A percentile compares a stretch with the other conserved stretches of the same genome.
Conservation (phyloP, 1,140 invertebrate species). For the Brachystomella parvula region DNA sequence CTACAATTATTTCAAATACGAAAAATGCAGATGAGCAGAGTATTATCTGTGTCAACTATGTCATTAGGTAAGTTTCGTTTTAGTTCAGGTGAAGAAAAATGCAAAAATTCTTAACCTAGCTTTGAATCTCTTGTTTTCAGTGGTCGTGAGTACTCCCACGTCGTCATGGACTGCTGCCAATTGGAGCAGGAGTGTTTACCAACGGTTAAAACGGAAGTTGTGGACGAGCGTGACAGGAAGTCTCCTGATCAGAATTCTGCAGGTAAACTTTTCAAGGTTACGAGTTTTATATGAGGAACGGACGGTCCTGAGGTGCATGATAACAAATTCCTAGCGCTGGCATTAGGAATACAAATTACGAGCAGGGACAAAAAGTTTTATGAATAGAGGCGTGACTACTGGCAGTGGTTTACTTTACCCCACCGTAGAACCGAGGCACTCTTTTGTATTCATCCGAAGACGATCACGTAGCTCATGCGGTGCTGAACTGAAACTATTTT, state of each 20-base stretch:
- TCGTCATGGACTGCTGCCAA: constrained; percentile 88
- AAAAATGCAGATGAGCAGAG: constrained; percentile 94
- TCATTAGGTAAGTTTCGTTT: constrained; percentile 63
- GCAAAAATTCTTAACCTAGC: not conserved
- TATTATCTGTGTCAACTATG: constrained; percentile 92
- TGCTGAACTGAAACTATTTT: not conserved
- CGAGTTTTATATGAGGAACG: not conserved
- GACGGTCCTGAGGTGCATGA: not conserved
- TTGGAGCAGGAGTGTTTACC: constrained; percentile 54
- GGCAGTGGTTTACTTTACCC: not conserved
- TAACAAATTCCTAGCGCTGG: not conserved
- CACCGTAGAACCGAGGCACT: no score
- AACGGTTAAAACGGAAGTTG: constrained; percentile 63
- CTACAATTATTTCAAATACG: constrained; percentile 87
- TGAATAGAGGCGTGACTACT: not conserved
- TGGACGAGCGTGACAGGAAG: constrained; percentile 72
- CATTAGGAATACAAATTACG: constrained; percentile 11
- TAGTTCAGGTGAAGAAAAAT: not conserved
- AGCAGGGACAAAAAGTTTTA: not conserved
- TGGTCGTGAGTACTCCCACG: constrained; percentile 77
- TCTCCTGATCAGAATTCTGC: constrained; percentile 73
- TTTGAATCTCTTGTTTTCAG: constrained; percentile 50
- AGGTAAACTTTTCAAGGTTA: constrained; percentile 44
- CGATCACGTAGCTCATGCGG: not conserved
- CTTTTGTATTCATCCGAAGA: constrained; percentile 19